A percentile compares a stretch with the other conserved stretches of the same genome.
phyloP scores from a whole-genome alignment of 2,888 invertebrate species.

The Pilophorus perplexus region DNA sequence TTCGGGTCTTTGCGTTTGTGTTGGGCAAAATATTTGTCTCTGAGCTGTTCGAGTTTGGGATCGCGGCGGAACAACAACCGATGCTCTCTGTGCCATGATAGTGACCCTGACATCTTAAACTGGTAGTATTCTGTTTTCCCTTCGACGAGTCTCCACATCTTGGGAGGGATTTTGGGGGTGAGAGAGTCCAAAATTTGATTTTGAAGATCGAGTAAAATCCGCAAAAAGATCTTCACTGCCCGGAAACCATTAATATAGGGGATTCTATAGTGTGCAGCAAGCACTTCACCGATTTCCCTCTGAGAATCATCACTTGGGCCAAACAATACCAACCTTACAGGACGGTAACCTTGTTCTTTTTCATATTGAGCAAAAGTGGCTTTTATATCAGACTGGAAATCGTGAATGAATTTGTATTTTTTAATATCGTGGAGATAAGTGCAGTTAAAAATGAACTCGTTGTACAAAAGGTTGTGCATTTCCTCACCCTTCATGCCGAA shows the following conservation, averaged over 20 bases:
- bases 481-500: constrained; percentile 20
- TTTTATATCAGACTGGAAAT: constrained; percentile 8
- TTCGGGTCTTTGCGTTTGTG: background rate
- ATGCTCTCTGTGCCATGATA: constrained; percentile 23
- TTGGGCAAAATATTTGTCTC: background rate
- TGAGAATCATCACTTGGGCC: constrained; percentile 21
- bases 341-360: constrained; percentile 29
- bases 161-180: constrained; percentile 4
- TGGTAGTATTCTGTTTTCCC: constrained; percentile 4
- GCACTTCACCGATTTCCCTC: constrained; percentile 23
- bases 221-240: constrained; percentile 29
- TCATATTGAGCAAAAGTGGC: constrained; percentile 9
- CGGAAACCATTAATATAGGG: constrained; percentile 21
- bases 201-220: constrained; percentile 28
- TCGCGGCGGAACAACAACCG: constrained; percentile 14
- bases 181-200: constrained; percentile 7
- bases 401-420: constrained; percentile 28
- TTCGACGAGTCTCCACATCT: constrained; percentile 23
- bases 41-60: constrained; percentile 2
- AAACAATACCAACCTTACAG: constrained; percentile 18
- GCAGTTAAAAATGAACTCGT: constrained; percentile 22
- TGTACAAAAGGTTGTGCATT: constrained; percentile 17
- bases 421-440: constrained; percentile 29
- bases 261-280: constrained; percentile 21
- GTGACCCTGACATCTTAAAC: background rate